Base-by-base conservation (phyloP, 2,797 vertebrate genomes). In the Allobates femoralis region DNA sequence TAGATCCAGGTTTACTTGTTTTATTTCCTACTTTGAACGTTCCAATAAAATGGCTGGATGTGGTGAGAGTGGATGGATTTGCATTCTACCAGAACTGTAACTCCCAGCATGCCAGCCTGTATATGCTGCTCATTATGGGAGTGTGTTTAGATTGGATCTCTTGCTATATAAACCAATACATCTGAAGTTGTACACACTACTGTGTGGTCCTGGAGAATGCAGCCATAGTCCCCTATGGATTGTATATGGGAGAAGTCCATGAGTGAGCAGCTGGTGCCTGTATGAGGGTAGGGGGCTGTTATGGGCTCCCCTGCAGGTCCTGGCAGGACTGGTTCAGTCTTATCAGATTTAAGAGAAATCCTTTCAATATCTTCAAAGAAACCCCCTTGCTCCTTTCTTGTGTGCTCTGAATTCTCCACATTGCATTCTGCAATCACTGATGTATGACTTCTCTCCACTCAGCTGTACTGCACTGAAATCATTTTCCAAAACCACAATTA, bases 341-440 rank as follows among this genome's bases (percentile, higher is more conserved):
- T 86, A 86, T 86, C 85, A 81, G 79, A 86, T 86, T 37, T n/a
- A 30, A 32, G 18, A 80, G 53, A 74, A 46, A 75, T 64, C 67
- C 53, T 58, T 37, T 14, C 58, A 34, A 76, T 67, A 79, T 50
- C 75, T 62, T 87, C 75, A 87, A 84, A 79, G 81, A 37, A 71
- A 64, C 62, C 21, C 41, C 50, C 11, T 55, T 78, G 10, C 18
- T 21, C 50, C 76, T 66, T 81, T n/a, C 21, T 73, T 23, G 50
- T 69, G 53, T 80, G 67, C 7, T 74, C 15, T 51, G 77, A 73
- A 62, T 26, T 56, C 76, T 55, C 77, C 53, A 69, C 60, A 69
- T 69, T 84, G 73, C 30, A 34, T 73, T 37, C 81, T 83, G 81
- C 50, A 34, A n/a, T 71, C 28, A 60, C 50, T 51, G 71, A n/a